Evolutionary conservation across 2,888 invertebrate species (phyloP).

Genomic region (Amphipoea oculea): DNA sequence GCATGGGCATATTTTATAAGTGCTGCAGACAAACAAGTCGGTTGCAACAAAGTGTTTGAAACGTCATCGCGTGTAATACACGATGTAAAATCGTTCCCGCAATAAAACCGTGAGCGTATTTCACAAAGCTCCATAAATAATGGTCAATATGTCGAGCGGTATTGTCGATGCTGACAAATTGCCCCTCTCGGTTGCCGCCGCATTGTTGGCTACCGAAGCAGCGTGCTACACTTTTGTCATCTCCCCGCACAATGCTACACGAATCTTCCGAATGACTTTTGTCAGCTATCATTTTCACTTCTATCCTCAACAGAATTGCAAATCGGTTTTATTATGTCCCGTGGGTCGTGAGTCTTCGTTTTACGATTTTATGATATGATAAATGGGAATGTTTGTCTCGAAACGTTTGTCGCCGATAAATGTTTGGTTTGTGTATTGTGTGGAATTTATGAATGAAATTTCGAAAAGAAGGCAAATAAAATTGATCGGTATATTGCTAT

Average conservation of each 20-base stretch:
- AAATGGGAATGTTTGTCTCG: conserved; percentile 82
- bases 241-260: conserved; percentile 79
- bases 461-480: conserved; percentile 80
- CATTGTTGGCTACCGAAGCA: conserved; percentile 86
- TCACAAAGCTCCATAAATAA: conserved; percentile 89
- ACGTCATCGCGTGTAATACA: conserved; percentile 87
- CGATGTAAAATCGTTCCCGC: conserved; percentile 87
- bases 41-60: conserved; percentile 82
- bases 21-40: conserved; percentile 60
- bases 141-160: conserved; percentile 89
- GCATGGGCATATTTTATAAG: conserved; percentile 51
- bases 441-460: conserved; percentile 68
- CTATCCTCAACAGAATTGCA: conserved; percentile 78
- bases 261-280: conserved; percentile 84
- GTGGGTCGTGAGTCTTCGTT: conserved; percentile 78
- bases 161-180: conserved; percentile 90
- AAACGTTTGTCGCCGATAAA: conserved; percentile 79
- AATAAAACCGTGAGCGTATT: conserved; percentile 86
- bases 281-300: conserved; percentile 89
- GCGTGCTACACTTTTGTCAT: conserved; percentile 81
- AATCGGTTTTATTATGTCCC: conserved; percentile 86
- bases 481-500: conserved; percentile 58
- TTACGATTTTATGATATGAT: conserved; percentile 82
- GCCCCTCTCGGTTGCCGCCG: conserved; percentile 85
- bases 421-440: conserved; percentile 82